phyloP scores from a whole-genome alignment of 2,888 invertebrate genomes.

The Pterobdella sp. region DNA sequence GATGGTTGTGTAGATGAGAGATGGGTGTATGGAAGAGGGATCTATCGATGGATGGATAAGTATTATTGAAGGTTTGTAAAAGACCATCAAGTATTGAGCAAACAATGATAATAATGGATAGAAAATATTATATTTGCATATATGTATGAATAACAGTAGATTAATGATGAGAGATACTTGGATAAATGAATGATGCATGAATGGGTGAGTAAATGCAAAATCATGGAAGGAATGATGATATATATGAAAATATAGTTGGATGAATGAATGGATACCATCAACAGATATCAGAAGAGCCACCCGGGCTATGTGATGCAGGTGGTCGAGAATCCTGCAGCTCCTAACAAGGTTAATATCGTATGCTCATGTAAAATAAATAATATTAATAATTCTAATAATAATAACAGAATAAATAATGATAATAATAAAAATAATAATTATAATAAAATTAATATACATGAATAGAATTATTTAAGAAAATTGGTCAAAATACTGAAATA shows the following conservation, averaged over 20 bases:
- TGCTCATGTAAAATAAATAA: background rate
- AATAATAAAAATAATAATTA: constrained; percentile 12
- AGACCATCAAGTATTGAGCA: no score
- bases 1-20: background rate
- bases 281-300: constrained; percentile 60
- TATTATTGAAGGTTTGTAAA: background rate
- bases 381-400: constrained; percentile 20
- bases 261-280: background rate
- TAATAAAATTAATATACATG: background rate
- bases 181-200: no score
- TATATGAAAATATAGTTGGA: no score
- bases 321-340: constrained; percentile 90
- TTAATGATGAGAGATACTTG: no score
- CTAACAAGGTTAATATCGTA: constrained; percentile 85
- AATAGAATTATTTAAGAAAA: no score
- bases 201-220: no score
- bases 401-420: constrained; percentile 7
- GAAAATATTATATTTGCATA: no score
- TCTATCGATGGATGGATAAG: background rate
- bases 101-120: background rate
- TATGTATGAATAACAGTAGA: no score
- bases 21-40: background rate
- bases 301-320: constrained; percentile 92
- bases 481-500: no score
- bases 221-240: no score